Evolutionary conservation across 2,113 vertebrate species (phyloP).

Genomic region (Platysternon megacephalum): DNA sequence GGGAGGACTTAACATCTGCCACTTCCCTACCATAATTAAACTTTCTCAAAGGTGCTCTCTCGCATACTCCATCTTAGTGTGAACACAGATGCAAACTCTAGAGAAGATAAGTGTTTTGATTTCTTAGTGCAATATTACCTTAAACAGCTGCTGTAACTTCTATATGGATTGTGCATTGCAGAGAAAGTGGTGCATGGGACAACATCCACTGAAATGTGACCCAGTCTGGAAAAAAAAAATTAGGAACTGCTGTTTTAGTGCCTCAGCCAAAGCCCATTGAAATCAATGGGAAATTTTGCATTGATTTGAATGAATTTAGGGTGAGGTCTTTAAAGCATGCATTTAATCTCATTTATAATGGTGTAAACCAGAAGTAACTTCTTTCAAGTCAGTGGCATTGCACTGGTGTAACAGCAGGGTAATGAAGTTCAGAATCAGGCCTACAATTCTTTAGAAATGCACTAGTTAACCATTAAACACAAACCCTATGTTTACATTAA

Average conservation of each 20-base stretch:
- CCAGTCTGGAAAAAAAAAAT: background rate
- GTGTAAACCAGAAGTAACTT: background rate
- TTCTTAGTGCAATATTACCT: background rate
- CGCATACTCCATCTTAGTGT: background rate
- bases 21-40: constrained; percentile 25
- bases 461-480: background rate
- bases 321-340: background rate
- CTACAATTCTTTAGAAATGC: background rate
- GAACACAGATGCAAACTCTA: background rate
- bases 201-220: background rate
- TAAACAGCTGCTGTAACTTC: background rate
- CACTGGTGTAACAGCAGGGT: background rate
- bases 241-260: background rate
- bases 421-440: background rate
- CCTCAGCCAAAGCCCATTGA: background rate
- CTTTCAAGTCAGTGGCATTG: background rate
- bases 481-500: background rate
- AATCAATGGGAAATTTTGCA: background rate
- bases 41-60: background rate
- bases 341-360: background rate
- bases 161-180: background rate
- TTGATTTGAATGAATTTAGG: background rate
- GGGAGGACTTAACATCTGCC: background rate
- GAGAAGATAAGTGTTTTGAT: background rate
- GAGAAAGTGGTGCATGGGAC: background rate